Evolutionary conservation across 2,888 invertebrate species (phyloP).

Genomic region (Seira musarum): DNA sequence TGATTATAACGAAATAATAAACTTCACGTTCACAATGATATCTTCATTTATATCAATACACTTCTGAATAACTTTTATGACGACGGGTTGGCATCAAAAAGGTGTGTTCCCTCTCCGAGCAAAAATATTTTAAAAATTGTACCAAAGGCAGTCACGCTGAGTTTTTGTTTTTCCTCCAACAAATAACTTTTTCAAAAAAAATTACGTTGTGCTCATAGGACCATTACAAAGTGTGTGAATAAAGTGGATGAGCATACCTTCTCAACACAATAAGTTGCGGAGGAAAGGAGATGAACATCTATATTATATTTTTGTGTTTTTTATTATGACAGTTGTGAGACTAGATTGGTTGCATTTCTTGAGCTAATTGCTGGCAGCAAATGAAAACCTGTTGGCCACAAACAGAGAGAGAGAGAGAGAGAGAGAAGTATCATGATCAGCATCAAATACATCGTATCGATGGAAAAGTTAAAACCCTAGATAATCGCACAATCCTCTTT

Average conservation of each 20-base stretch:
- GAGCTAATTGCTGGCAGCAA: conserved; percentile 59
- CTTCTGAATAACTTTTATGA: conserved; percentile 6
- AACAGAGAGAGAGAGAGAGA: neutral
- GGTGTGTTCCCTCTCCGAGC: conserved; percentile 40
- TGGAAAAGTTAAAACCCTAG: too few species aligned
- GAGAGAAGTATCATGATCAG: neutral
- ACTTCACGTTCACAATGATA: conserved; percentile 46
- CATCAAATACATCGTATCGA: too few species aligned
- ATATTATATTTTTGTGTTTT: conserved; percentile 34
- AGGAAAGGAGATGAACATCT: conserved; percentile 35
- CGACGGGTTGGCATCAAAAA: conserved; percentile 15
- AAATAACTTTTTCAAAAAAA: conserved; percentile 1
- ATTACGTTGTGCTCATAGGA: too few species aligned
- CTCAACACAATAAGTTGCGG: too few species aligned
- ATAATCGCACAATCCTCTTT: too few species aligned
- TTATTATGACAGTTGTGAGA: conserved; percentile 59
- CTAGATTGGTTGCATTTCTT: conserved; percentile 58
- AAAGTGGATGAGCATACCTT: conserved; percentile 43
- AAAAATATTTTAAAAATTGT: conserved; percentile 24
- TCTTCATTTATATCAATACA: conserved; percentile 59
- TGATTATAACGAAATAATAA: conserved; percentile 14
- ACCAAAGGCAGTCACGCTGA: conserved; percentile 47
- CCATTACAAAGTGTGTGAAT: conserved; percentile 49
- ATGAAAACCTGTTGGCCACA: conserved; percentile 60
- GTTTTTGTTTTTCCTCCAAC: neutral